Conservation (phyloP, 2,888 invertebrate species). For the Alviniconcha strummeri region DNA sequence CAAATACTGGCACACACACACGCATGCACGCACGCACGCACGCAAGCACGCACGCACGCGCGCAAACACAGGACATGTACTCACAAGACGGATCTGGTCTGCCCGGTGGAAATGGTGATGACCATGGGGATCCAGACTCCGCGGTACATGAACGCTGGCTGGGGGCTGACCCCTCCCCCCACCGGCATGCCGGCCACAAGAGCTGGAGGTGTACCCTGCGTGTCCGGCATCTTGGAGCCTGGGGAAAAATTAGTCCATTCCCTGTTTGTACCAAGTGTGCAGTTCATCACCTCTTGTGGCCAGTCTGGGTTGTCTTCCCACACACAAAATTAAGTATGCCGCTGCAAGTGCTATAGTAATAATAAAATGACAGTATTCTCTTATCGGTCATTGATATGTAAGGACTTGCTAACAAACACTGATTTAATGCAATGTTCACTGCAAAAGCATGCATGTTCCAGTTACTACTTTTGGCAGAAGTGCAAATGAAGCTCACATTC, state of each 20-base stretch:
- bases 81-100: conserved; percentile 93
- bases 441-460: neutral
- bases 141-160: conserved; percentile 93
- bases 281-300: no score
- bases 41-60: neutral
- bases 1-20: neutral
- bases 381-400: neutral
- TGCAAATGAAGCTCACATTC: no score
- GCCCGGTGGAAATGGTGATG: conserved; percentile 87
- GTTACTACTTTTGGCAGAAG: no score
- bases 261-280: no score
- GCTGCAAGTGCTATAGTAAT: no score
- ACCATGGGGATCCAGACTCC: conserved; percentile 94
- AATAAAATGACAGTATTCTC: no score
- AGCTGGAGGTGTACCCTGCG: conserved; percentile 80
- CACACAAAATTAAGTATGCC: neutral
- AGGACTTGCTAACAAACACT: neutral
- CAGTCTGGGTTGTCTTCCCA: neutral
- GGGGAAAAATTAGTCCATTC: neutral
- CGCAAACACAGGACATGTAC: conserved; percentile 63
- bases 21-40: conserved; percentile 6
- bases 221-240: conserved; percentile 64
- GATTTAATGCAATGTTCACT: neutral
- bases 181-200: conserved; percentile 80
- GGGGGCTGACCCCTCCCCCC: conserved; percentile 88